Evolutionary conservation across 1,140 invertebrate genomes (phyloP), one percentile per base, ranked within the genome.

Genomic region (Branchinecta lindahli): DNA sequence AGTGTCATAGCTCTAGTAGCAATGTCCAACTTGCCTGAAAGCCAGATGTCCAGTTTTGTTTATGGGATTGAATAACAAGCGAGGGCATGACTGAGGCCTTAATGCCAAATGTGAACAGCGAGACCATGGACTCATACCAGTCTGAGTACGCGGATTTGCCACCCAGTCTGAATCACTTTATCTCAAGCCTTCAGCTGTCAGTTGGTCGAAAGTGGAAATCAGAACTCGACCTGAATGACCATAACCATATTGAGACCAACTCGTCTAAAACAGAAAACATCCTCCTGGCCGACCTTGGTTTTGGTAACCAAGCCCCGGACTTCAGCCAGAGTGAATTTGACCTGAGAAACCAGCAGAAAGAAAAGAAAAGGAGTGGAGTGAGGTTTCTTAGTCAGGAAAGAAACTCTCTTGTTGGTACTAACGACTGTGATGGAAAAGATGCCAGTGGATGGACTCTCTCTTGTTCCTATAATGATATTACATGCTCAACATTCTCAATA

Each of bases 281-380:
- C 4, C 45, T 70, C 45, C 70, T 70, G n/a, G 61, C 70, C 44
- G 70, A 70, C 46, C 45, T 70, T 10, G 70, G 70, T 67, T 66
- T 70, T 45, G 46, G 61, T 0, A 70, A 45, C 45, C 66, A 70
- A 45, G 70, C 70, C n/a, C 70, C 70, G 9, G 70, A 70, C 6
- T 70, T 70, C 46, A 66, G 61, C 0, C 70, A 70, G n/a, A 70
- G 70, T 46, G 70, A 70, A 46, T 70, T 67, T 66, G 66, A 70
- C 20, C 70, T 70, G 10, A 66, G 70, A 33, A 67, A 66, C n/a
- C 45, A 70, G 15, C 61, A 70, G 18, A 65, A 67, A 45, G 66
- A 45, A 45, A 15, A 46, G 33, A 67, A 67, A 45, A 66, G 47
- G 66, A 67, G 45, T 46, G 46, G 68, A 15, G 68, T 12, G 18